phyloP scores from a whole-genome alignment of 2,888 invertebrate genomes.

The Rhyacophila evoluta region DNA sequence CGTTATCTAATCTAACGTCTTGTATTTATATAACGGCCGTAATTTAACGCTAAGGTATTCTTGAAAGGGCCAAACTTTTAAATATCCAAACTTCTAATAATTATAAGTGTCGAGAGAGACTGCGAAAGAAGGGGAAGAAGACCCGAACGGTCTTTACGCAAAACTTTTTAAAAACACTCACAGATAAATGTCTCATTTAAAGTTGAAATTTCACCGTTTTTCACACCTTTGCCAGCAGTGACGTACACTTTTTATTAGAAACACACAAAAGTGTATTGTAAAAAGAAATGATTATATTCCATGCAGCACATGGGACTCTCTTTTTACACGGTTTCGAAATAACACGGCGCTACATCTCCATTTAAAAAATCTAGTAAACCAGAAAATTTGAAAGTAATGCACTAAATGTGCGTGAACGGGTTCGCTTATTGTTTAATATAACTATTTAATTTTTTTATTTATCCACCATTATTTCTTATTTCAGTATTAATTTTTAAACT shows the following conservation, averaged over 20 bases:
- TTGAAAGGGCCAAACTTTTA: constrained; percentile 43
- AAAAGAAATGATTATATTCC: no score
- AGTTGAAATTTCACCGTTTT: constrained; percentile 39
- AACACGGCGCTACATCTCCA: no score
- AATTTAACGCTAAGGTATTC: neutral
- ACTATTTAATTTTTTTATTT: no score
- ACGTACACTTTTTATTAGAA: neutral
- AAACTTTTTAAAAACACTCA: constrained; percentile 17
- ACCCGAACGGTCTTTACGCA: constrained; percentile 7
- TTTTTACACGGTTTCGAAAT: no score
- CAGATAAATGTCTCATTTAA: constrained; percentile 45
- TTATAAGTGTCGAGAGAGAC: constrained; percentile 17
- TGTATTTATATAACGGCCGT: constrained; percentile 27
- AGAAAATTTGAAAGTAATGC: no score
- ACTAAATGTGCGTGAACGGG: no score
- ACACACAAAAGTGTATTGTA: no score
- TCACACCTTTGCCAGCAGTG: constrained; percentile 30
- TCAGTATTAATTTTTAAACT: no score
- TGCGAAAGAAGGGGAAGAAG: neutral
- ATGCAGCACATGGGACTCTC: no score
- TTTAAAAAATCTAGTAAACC: no score
- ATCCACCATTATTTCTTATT: no score
- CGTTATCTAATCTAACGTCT: constrained; percentile 16
- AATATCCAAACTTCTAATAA: constrained; percentile 45
- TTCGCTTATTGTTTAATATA: no score